Evolutionary conservation across 2,888 invertebrate genomes (phyloP).

Genomic region (Calephelis perditalis): DNA sequence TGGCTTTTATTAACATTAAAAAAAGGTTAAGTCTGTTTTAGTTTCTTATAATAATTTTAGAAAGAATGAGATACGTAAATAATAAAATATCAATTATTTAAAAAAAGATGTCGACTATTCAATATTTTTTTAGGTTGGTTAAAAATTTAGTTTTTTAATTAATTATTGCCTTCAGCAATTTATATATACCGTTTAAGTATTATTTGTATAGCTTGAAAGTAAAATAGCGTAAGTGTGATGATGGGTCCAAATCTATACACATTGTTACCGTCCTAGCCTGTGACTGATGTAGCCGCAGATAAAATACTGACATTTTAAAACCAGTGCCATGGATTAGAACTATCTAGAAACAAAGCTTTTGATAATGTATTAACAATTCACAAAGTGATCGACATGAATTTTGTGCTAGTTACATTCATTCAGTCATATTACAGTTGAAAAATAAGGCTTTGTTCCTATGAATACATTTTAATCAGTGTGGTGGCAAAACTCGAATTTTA

Average conservation of each 20-base stretch:
- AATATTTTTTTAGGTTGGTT: conserved; percentile 29
- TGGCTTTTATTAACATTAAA: no score
- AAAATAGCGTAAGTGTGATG: conserved; percentile 34
- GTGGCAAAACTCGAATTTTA: conserved; percentile 10
- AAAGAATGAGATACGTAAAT: no score
- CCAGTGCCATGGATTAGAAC: background rate
- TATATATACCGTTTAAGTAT: conserved; percentile 68
- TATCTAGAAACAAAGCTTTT: no score
- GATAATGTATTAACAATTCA: no score
- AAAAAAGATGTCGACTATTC: background rate
- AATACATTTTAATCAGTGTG: background rate
- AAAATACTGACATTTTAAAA: conserved; percentile 3
- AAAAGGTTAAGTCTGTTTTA: no score
- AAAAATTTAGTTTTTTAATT: conserved; percentile 42
- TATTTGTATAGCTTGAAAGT: conserved; percentile 54
- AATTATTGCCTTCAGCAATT: conserved; percentile 22
- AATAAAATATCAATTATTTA: no score
- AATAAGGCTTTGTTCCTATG: no score
- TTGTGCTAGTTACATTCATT: no score
- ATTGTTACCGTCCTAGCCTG: conserved; percentile 64
- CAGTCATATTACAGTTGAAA: no score
- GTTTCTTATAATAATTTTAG: no score
- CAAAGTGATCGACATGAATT: no score
- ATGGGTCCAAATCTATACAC: conserved; percentile 42
- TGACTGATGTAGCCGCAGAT: conserved; percentile 38